Base-by-base conservation (phyloP, 2,113 vertebrate species). In the Xerus inauris region DNA sequence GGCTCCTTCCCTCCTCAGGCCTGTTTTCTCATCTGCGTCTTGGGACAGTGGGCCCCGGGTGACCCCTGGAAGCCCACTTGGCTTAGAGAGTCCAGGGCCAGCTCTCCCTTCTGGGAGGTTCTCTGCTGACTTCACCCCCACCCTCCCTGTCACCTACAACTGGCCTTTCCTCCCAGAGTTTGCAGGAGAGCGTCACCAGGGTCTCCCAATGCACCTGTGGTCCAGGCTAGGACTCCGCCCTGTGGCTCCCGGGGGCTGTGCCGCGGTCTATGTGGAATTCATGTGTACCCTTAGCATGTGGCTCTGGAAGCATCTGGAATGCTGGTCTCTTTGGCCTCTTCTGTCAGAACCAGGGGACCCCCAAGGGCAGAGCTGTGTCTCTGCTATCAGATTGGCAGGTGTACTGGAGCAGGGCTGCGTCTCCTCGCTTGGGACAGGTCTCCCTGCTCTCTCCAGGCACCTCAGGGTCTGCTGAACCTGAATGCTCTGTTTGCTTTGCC, bases 381-480 rank as follows among this genome's bases (percentile, higher is more conserved):
- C 62, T 12, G 26, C 28, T 47, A 11, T 38, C 59, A n/a, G 82
- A 19, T 10, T 10, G 69, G n/a, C 0, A 3, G 24, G n/a, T 22
- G 8, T 35, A 47, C 24, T 0, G 3, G 35, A 81, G 10, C 2
- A 30, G 90, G 57, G 2, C 2, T 3, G 11, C 9, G 57, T 3
- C 57, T 26, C 22, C 83, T 51, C 30, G 49, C 49, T 51, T 16
- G 10, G 40, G 49, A 14, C 0, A 9, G 13, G 20, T 35, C 77
- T 54, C 40, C 54, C 0, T 8, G 6, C 2, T 1, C 3, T 0
- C 5, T n/a, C 26, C 38, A 1, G 3, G 19, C 42, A 42, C 13
- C 45, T 10, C 35, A 16, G 42, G 54, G n/a, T 5, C 32, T 47
- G 42, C 80, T 10, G 22, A 42, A 30, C 62, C 45, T 16, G 57